A percentile compares a stretch with the other conserved stretches of the same genome.
phyloP scores from a whole-genome alignment of 2,113 vertebrate genomes.

The Charina bottae region DNA sequence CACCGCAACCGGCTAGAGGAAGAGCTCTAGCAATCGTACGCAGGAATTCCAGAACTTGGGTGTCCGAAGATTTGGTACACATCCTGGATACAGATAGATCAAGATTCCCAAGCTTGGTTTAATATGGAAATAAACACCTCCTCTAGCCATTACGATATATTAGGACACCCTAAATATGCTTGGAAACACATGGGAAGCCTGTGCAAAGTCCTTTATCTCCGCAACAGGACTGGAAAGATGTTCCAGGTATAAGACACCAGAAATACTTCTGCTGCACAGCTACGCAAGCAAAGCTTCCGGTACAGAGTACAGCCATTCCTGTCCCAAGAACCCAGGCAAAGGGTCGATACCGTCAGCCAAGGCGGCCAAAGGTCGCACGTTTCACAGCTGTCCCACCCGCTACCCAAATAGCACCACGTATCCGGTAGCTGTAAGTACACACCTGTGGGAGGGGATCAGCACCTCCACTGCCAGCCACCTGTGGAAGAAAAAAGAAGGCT shows the following conservation, averaged over 20 bases:
- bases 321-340: neutral
- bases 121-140: neutral
- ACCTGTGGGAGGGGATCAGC: slow-evolving; percentile 85
- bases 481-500: slow-evolving; percentile 88
- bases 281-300: neutral
- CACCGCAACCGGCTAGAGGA: fast-evolving
- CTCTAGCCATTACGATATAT: neutral
- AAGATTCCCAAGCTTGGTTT: neutral
- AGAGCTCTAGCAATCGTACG: neutral
- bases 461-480: slow-evolving; percentile 86
- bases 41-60: neutral
- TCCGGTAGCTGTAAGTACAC: slow-evolving; percentile 80
- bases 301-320: neutral
- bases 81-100: neutral
- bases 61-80: neutral
- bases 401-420: slow-evolving; percentile 58
- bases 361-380: neutral
- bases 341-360: neutral
- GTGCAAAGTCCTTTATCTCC: neutral
- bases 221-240: neutral
- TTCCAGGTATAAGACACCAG: neutral
- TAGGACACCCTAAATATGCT: neutral
- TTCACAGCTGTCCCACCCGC: slow-evolving; percentile 28
- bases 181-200: neutral
- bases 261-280: neutral